Evolutionary conservation across 2,113 vertebrate species (phyloP).

Genomic region (Climacteris rufus): DNA sequence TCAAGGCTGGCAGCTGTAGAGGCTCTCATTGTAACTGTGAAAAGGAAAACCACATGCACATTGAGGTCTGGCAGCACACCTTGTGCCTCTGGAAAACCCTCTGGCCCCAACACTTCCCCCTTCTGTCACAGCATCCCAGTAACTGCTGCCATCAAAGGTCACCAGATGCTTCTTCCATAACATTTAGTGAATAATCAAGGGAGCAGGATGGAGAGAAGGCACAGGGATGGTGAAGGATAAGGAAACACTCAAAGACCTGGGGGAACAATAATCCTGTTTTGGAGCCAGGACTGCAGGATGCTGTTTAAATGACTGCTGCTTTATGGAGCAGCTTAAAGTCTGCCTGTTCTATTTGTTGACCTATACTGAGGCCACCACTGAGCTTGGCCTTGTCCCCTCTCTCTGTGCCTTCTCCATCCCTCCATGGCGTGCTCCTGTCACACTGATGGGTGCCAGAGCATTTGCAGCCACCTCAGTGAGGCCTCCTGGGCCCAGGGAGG

Average conservation of each 20-base stretch:
- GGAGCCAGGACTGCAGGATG: not conserved
- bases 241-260: not conserved
- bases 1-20: not conserved
- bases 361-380: not conserved
- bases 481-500: not conserved
- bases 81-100: not conserved
- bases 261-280: not conserved
- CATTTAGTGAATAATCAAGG: not conserved
- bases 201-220: not conserved
- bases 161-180: not conserved
- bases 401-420: not conserved
- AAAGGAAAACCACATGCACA: accelerated
- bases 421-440: not conserved
- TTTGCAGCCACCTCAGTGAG: not conserved
- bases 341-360: not conserved
- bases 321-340: not conserved
- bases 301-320: not conserved
- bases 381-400: not conserved
- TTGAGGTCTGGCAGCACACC: not conserved
- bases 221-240: not conserved
- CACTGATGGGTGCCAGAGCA: not conserved
- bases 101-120: not conserved
- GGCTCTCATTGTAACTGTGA: not conserved
- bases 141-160: not conserved
- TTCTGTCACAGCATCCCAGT: not conserved